These are phyloP conservation scores for Plecotus auritus DNA, from an alignment of 2,113 vertebrate genomes.

Conservation along the genomic window DNA sequence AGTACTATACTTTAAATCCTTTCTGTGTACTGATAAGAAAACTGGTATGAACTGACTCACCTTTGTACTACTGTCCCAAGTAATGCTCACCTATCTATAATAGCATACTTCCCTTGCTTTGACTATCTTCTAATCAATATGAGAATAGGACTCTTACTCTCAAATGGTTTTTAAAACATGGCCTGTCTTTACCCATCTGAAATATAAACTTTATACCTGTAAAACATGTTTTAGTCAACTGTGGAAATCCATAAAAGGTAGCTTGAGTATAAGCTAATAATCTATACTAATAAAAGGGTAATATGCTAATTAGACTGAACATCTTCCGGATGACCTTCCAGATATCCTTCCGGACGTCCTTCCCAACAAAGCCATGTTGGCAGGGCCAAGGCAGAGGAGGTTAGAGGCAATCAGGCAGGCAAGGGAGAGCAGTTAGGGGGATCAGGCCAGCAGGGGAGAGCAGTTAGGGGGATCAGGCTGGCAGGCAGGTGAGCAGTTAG, in stretches of 20 bases:
- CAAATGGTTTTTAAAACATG: neutral
- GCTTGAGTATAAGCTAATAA: neutral
- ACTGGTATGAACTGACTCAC: neutral
- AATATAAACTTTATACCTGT: neutral
- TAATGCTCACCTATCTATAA: neutral
- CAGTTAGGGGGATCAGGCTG: too few relatives aligned
- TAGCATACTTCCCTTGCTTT: neutral
- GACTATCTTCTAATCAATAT: neutral
- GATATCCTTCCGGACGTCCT: too few relatives aligned
- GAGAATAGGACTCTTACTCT: neutral
- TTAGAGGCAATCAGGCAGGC: too few relatives aligned
- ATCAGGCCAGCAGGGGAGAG: too few relatives aligned
- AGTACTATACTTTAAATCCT: neutral
- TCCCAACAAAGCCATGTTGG: too few relatives aligned
- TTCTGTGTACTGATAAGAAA: constrained; percentile 11
- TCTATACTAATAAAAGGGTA: too few relatives aligned
- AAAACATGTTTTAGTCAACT: constrained; percentile 18
- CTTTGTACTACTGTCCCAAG: neutral
- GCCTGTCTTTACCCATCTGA: neutral
- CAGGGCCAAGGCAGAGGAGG: too few relatives aligned
- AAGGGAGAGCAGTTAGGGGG: too few relatives aligned
- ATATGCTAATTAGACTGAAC: too few relatives aligned
- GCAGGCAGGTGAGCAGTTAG: too few relatives aligned
- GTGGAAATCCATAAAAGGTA: neutral
- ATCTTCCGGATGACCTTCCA: too few relatives aligned